phyloP scores from a whole-genome alignment of 2,888 invertebrate genomes.

The Acronicta leporina region DNA sequence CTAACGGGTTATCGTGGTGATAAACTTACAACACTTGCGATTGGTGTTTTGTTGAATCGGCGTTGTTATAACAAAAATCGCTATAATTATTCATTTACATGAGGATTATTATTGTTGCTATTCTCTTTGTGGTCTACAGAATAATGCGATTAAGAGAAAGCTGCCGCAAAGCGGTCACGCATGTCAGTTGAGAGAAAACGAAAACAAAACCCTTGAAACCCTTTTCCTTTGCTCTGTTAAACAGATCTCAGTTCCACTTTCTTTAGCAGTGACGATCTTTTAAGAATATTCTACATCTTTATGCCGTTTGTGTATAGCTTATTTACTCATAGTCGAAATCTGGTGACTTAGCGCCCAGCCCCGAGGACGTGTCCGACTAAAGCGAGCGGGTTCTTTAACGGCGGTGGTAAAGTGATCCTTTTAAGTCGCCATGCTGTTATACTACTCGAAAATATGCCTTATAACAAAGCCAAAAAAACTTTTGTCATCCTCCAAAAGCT shows the following conservation, averaged over 20 bases:
- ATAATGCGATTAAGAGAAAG: constrained; percentile 48
- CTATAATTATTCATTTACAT: too few species aligned
- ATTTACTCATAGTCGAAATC: constrained; percentile 50
- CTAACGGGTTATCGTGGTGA: constrained; percentile 21
- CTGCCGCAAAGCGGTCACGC: constrained; percentile 42
- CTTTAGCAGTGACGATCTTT: constrained; percentile 34
- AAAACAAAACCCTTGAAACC: constrained; percentile 35
- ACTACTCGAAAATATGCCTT: constrained; percentile 49
- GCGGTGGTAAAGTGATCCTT: constrained; percentile 58
- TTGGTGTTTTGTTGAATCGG: not conserved
- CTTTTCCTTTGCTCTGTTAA: constrained; percentile 19
- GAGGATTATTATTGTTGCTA: not conserved
- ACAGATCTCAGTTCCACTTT: constrained; percentile 28
- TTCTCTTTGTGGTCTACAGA: constrained; percentile 18
- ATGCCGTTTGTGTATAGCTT: constrained; percentile 44
- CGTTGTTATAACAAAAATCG: too few species aligned
- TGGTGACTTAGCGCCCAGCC: constrained; percentile 48
- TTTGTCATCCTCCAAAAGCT: constrained; percentile 33
- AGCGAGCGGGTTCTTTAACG: constrained; percentile 58
- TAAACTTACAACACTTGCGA: constrained; percentile 15
- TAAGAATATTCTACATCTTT: constrained; percentile 37
- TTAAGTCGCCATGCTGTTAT: constrained; percentile 49
- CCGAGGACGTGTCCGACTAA: constrained; percentile 56
- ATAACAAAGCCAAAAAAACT: constrained; percentile 51
- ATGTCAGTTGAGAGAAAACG: constrained; percentile 32